phyloP scores from a whole-genome alignment of 2,888 invertebrate species.

The Eupsilia transversa region DNA sequence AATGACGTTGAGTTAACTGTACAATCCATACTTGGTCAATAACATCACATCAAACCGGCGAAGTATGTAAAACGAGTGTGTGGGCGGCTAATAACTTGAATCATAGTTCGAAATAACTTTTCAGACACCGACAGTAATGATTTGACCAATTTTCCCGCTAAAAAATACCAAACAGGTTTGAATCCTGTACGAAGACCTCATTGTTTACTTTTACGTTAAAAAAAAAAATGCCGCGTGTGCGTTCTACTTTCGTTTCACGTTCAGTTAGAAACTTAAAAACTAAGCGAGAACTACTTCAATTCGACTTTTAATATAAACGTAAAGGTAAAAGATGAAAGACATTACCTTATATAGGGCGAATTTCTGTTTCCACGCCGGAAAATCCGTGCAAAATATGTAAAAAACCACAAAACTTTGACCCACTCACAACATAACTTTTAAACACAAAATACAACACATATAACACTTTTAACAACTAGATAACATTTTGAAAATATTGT shows the following conservation, averaged over 20 bases:
- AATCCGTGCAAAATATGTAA: constrained; percentile 61
- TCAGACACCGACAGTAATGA: constrained; percentile 10
- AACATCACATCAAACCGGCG: constrained; percentile 49
- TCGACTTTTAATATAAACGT: not conserved
- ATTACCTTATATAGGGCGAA: constrained; percentile 63
- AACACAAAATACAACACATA: constrained; percentile 60
- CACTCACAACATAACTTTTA: constrained; percentile 65
- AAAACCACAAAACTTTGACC: constrained; percentile 68
- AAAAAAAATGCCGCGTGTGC: constrained; percentile 76
- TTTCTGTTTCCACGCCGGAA: constrained; percentile 37
- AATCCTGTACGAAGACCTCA: constrained; percentile 52
- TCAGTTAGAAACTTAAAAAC: constrained; percentile 38
- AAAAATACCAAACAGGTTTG: constrained; percentile 51
- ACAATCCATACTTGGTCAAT: constrained; percentile 35
- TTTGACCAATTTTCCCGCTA: constrained; percentile 45
- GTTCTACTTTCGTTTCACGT: constrained; percentile 68
- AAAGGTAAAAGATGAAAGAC: constrained; percentile 21
- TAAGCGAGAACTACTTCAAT: constrained; percentile 17
- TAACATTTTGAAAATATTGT: constrained; percentile 59
- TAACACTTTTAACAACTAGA: constrained; percentile 52
- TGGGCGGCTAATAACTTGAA: constrained; percentile 52
- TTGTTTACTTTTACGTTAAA: constrained; percentile 72
- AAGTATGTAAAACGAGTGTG: constrained; percentile 37
- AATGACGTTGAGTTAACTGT: constrained; percentile 39
- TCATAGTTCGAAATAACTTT: constrained; percentile 49